Base-by-base conservation (phyloP, 2,113 vertebrate genomes). In the Scomber japonicus region DNA sequence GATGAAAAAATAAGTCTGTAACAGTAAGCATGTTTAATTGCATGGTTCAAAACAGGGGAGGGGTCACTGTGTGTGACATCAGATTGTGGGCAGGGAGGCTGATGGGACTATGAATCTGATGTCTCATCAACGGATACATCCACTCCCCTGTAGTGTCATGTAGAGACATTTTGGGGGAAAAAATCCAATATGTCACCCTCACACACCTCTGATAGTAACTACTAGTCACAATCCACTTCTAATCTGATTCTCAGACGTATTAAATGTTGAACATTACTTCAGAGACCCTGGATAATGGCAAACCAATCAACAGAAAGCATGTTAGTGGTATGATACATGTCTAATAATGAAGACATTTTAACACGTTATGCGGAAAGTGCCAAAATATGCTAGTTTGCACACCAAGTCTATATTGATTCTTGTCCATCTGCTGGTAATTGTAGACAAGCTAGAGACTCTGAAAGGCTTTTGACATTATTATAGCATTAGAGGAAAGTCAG, bases 41-140 rank as follows among this genome's bases (percentile, higher is more conserved):
- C 17, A 27, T 69, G 56, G n/a, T 13, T 77, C 19, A 56, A 44
- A 76, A 69, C 30, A 31, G 51, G 16, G 49, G 24, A 24, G 24
- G 15, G 27, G 24, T 40, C 30, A 19, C 6, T 27, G 11, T 35
- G 16, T 50, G 45, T 45, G 5, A 60, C 57, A 50, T 55, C 46
- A 27, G 6, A 53, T 54, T 19, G 56, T 45, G 14, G 19, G 11
- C 7, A 15, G 35, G 4, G 0, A 51, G 7, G 11, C 40, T 1
- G 0, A 4, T 0, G 4, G 44, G 44, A 63, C 21, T 3, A 31
- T 48, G 53, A 71, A 51, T 16, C 31, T 48, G 12, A 64, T 2
- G n/a, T 3, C 19, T 49, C 7, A 31, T 76, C 72, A 72, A 46
- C 19, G 1, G 64, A 62, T 67, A 51, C 77, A 71, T n/a, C 35